Evolutionary conservation across 2,797 vertebrate genomes (phyloP), one percentile per base, ranked within the genome.

Genomic region (Lagocephalus sceleratus): DNA sequence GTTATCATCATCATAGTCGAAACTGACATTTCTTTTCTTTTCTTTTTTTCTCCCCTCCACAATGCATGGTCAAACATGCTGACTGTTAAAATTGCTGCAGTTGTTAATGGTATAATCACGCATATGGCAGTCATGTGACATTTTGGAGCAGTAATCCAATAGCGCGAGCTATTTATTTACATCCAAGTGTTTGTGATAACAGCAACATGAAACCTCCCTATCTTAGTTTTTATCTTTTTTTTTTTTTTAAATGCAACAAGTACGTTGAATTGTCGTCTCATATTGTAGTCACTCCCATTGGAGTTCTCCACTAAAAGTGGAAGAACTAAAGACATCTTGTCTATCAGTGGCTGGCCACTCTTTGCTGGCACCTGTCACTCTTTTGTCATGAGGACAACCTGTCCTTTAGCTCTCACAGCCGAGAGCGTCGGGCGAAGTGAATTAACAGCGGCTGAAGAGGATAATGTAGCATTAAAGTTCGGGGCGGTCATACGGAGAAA

Each of bases 301-400:
- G 10, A 23, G 59, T 38, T 61, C 15, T 35, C 20, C 26, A 35
- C 25, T 39, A 40, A 53, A 59, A 26, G 57, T 40, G 21, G 21
- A 58, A n/a, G n/a, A 45, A 32, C 60, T 44, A 61, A 21, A 53
- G 19, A 51, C n/a, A 35, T 23, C 45, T 57, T 47, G 29, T 58
- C 23, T 75, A 39, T 47, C 60, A 58, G 44, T n/a, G n/a, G n/a
- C n/a, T n/a, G n/a, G n/a, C 66, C 58, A 64, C 61, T 48, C 52
- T 73, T 59, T 59, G 54, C 64, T 70, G 75, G 66, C 90, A 97
- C 92, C 95, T 97, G 95, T 92, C 90, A 83, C 74, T 47, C 45
- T 53, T 91, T 89, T 89, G 87, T 94, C 92, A 92, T 54, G 56
- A 63, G 81, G 80, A 82, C 83, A 80, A 71, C 70, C 80, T 79